A percentile compares a stretch with the other conserved stretches of the same genome.
Conservation (phyloP, 2,113 vertebrate species). For the Caranx melampygus region DNA sequence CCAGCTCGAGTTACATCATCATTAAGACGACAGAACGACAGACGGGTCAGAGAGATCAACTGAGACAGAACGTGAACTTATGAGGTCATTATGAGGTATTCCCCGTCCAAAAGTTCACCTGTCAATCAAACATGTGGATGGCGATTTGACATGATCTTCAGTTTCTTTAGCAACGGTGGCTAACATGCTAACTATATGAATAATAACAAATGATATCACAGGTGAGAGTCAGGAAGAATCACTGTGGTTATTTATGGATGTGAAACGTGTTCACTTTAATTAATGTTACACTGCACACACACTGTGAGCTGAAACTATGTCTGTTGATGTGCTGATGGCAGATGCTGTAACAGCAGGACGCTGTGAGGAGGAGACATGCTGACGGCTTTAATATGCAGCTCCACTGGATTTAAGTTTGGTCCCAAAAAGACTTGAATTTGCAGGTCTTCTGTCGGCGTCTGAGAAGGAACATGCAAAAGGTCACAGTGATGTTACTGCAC, state of each 20-base stretch:
- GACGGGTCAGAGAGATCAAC: not conserved
- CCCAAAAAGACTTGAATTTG: not conserved
- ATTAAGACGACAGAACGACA: too few relatives aligned
- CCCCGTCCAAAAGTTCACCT: too few relatives aligned
- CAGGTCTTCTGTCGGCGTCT: not conserved
- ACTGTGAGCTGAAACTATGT: not conserved
- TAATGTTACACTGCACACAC: not conserved
- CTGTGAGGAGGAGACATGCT: constrained; percentile 14
- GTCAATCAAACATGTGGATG: too few relatives aligned
- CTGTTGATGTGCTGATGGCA: not conserved
- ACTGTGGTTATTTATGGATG: not conserved
- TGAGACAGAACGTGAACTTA: too few relatives aligned
- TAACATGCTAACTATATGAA: too few relatives aligned
- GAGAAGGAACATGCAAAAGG: not conserved
- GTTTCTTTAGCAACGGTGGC: too few relatives aligned
- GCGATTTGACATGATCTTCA: too few relatives aligned
- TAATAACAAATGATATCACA: not conserved
- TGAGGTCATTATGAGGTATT: too few relatives aligned
- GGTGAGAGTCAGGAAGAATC: not conserved
- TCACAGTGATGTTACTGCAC: not conserved
- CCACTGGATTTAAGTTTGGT: not conserved
- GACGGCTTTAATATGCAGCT: not conserved
- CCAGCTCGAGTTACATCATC: too few relatives aligned
- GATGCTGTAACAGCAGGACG: not conserved
- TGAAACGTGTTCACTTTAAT: not conserved